These are phyloP conservation scores for Aphaenogaster ashmeadi DNA, from an alignment of 1,140 invertebrate genomes.

Conservation along the genomic window DNA sequence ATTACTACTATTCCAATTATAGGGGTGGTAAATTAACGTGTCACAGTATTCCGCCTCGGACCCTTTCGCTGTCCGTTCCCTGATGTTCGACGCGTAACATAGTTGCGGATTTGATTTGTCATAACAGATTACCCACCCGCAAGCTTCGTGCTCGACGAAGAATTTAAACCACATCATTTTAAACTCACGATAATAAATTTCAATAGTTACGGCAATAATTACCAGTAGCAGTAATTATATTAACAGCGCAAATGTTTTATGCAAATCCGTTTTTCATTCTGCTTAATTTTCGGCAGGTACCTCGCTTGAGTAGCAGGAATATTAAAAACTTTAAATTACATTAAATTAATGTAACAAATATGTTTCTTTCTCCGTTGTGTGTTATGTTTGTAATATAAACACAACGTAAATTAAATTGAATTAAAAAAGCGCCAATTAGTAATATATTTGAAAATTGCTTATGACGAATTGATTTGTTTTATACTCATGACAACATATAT, in stretches of 20 bases:
- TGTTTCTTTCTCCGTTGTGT: neutral
- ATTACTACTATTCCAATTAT: slow-evolving; percentile 78
- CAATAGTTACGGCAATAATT: slow-evolving; percentile 4
- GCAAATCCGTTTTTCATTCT: slow-evolving; percentile 9
- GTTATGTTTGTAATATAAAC: slow-evolving; percentile 18
- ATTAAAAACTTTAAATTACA: neutral
- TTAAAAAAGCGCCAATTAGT: slow-evolving; percentile 48
- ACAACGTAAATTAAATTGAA: slow-evolving; percentile 43
- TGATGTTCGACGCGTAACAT: slow-evolving; percentile 44
- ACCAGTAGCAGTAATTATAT: neutral
- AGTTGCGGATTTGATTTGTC: slow-evolving; percentile 54
- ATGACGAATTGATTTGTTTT: slow-evolving; percentile 58
- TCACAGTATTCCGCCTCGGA: slow-evolving; percentile 59
- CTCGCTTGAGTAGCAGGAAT: neutral
- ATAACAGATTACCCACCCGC: slow-evolving; percentile 35
- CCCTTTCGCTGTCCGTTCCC: slow-evolving; percentile 53
- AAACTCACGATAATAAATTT: slow-evolving; percentile 13
- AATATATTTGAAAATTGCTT: slow-evolving; percentile 52
- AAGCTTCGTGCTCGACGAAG: neutral
- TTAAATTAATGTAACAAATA: slow-evolving; percentile 42
- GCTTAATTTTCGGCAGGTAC: slow-evolving; percentile 19
- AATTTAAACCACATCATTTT: slow-evolving; percentile 9
- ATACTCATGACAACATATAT: slow-evolving; percentile 32
- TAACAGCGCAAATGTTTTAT: slow-evolving; percentile 24
- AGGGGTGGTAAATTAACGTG: slow-evolving; percentile 72